Conservation (phyloP, 2,113 vertebrate genomes). For the Hyperoodon ampullatus region DNA sequence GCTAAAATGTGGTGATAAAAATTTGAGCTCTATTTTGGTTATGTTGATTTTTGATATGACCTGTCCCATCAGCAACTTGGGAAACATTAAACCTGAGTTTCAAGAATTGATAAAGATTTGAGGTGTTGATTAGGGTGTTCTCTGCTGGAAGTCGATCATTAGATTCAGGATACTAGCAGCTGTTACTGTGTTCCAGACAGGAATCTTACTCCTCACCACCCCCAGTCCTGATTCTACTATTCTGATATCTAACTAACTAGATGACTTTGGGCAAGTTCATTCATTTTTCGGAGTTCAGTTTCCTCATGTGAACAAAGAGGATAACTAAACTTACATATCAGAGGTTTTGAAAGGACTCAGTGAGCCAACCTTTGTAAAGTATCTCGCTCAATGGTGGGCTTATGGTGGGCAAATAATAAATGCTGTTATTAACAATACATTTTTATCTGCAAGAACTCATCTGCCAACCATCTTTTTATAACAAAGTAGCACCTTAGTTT, state of each 20-base stretch:
- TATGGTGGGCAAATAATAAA: neutral
- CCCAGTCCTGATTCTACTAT: neutral
- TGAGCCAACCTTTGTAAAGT: neutral
- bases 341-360: constrained; percentile 34
- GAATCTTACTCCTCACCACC: neutral
- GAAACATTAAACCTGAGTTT: neutral
- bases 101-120: neutral
- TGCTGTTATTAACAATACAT: neutral
- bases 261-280: neutral
- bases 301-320: constrained; percentile 24
- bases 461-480: neutral
- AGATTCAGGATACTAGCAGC: neutral
- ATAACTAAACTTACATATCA: constrained; percentile 12
- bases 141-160: neutral
- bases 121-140: neutral
- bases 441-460: neutral
- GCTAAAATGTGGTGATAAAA: neutral
- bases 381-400: neutral
- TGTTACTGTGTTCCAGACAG: neutral
- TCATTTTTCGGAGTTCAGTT: neutral
- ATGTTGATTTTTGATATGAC: constrained; percentile 24
- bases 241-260: neutral
- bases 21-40: neutral
- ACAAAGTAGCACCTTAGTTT: neutral
- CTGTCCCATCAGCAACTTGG: neutral